Base-by-base conservation (phyloP, 2,113 vertebrate species). In the Phalacrocorax pelagicus region DNA sequence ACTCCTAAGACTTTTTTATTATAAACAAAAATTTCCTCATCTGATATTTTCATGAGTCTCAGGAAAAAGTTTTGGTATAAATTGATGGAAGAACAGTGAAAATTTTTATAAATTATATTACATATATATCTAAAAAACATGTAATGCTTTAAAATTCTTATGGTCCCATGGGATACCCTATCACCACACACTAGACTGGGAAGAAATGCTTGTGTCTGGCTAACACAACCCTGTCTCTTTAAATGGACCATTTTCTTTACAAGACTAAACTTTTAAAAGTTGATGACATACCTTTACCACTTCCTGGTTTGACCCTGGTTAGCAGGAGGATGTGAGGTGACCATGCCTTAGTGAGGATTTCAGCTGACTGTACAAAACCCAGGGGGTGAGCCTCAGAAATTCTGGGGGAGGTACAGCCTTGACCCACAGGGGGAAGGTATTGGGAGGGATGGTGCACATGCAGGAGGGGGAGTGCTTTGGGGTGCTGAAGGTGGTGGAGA, bases 11-110 rank as follows among this genome's bases (percentile, higher is more conserved):
- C 13, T 38, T 55, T 61, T 69, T 65, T 58, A 57, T 46, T 61
- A 24, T 73, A 59, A 91, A 70, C 57, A 72, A 14, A 40, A 89
- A 74, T 87, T 87, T 96, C 58, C 69, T 95, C 32, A 27, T 78
- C 55, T 77, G 44, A 59, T 86, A 75, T 78, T 86, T 96, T 83
- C 22, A 20, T 67, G 44, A 89, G 34, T 29, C 65, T 46, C 57
- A 26, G 40, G 55, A 73, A 92, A 84, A 81, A 78, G 69, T 62
- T 89, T 88, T 24, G 0, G 32, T 86, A 55, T 46, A 79, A 93
- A 84, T 20, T 81, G 36, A 24, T 86, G 40, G 34, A 79, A 17
- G 47, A 87, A 74, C 7, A 49, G 30, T 75, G 61, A 77, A 91
- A 88, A 40, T 54, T 36, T 20, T 32, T 58, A 38, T 34, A 18